These are phyloP conservation scores for Gryon sp. DNA, from an alignment of 1,140 invertebrate genomes.

Conservation along the genomic window DNA sequence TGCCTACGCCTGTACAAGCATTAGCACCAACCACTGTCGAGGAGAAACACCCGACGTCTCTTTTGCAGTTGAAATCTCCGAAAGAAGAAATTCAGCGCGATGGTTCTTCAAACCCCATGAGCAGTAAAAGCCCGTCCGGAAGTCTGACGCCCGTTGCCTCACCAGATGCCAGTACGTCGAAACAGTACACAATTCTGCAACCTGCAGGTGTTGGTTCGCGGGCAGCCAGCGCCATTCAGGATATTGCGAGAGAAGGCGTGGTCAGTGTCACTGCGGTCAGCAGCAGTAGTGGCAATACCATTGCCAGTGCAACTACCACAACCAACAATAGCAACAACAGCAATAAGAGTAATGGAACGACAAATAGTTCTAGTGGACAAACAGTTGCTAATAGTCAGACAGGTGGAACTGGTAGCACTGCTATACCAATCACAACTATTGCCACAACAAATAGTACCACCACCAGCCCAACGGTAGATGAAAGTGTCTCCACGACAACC, in stretches of 20 bases:
- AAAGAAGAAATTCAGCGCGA: constrained; percentile 74
- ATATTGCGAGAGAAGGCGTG: constrained; percentile 84
- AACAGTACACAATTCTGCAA: constrained; percentile 91
- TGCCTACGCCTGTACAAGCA: constrained; percentile 70
- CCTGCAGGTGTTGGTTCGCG: constrained; percentile 87
- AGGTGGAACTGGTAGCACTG: constrained; percentile 61
- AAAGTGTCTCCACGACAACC: constrained; percentile 76
- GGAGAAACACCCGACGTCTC: constrained; percentile 76
- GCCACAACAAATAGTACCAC: constrained; percentile 74
- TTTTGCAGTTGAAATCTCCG: constrained; percentile 78
- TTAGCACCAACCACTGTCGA: constrained; percentile 70
- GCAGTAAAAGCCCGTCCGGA: constrained; percentile 53
- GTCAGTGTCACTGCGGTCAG: constrained; percentile 84
- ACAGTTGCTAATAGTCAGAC: constrained; percentile 29
- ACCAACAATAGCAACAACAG: constrained; percentile 57
- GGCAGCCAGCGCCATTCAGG: constrained; percentile 88
- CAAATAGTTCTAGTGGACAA: constrained; percentile 13
- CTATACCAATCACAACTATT: constrained; percentile 68
- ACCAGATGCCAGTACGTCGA: constrained; percentile 79
- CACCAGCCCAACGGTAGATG: constrained; percentile 68
- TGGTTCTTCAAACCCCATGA: constrained; percentile 40
- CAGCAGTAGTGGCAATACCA: constrained; percentile 66
- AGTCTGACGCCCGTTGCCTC: constrained; percentile 76
- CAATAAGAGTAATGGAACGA: constrained; percentile 29
- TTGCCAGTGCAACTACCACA: constrained; percentile 51